Evolutionary conservation across 1,140 invertebrate genomes (phyloP), one percentile per base, ranked within the genome.

Genomic region (Brachionus koreanus): DNA sequence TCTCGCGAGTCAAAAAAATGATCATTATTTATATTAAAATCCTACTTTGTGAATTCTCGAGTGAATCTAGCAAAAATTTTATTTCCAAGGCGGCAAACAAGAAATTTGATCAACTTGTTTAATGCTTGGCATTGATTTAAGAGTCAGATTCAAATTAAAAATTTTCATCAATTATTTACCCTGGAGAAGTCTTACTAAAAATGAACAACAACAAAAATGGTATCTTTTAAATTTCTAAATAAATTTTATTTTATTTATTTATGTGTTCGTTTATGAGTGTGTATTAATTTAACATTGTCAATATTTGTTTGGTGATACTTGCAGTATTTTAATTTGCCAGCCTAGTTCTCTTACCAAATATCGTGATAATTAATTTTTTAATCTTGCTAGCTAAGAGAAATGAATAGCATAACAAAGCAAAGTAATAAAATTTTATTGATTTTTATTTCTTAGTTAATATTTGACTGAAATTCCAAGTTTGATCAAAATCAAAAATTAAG

Each of bases 361-460:
- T 69, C 65, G 35, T 69, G 65, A 69, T 69, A 39, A 69, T 69
- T 69, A 69, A 69, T 69, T 69, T 69, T 69, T 69, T 69, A 69
- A 69, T 69, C 65, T 39, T 7, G 6, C 16, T 9, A 37, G 49
- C 49, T 57, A 23, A 1, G 16, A 69, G 65, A 69, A 69, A 69
- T 37, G 16, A 69, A 69, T 37, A 69, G 19, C 33, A 39, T 39
- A 69, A 69, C 33, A 69, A 65, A 65, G 63, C 65, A 69, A 69
- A 69, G 65, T 39, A 69, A 69, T 69, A 69, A 69, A 69, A 69
- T 39, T 67, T 39, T 39, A 69, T 69, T 39, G 37, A 39, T 69
- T 69, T 69, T 69, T 69, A 69, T 69, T 69, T 43, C 35, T 43
- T 69, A 16, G 33, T 39, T 69, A 69, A 69, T 69, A 69, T 69